Evolutionary conservation across 2,797 vertebrate species (phyloP).

Genomic region (Cossypha niveicapilla): DNA sequence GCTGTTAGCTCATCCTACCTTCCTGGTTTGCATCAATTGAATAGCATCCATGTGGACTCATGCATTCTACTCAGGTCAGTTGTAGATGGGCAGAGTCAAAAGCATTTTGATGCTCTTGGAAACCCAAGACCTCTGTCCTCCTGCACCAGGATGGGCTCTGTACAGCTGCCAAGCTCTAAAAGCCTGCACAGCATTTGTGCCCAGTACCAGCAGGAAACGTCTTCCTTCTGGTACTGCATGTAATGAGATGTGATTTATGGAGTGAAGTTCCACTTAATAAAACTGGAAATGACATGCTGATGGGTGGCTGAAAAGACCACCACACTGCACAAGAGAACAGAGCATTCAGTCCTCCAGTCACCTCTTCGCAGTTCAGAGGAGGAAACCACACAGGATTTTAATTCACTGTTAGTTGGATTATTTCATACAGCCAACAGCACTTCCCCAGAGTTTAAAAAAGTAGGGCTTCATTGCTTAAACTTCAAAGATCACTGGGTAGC

Average conservation of each 20-base stretch:
- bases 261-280: conserved; percentile 30
- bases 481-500: neutral
- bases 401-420: neutral
- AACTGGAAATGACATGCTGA: conserved; percentile 33
- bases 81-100: neutral
- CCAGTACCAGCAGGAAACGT: conserved; percentile 42
- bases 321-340: neutral
- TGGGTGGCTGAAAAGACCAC: conserved; percentile 31
- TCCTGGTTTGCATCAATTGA: neutral
- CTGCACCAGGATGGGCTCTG: neutral
- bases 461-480: neutral
- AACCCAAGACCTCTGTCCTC: neutral
- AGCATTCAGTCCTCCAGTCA: neutral
- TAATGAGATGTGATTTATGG: conserved; percentile 33
- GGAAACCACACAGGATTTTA: conserved; percentile 10
- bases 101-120: neutral
- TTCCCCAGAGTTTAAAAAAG: neutral
- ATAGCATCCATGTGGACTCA: neutral
- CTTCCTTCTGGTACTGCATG: conserved; percentile 30
- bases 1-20: neutral
- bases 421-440: neutral
- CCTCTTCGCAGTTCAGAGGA: neutral
- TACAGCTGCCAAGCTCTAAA: conserved; percentile 16
- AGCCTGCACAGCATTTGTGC: conserved; percentile 16
- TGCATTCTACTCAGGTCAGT: neutral